Conservation (phyloP, 2,888 invertebrate genomes). For the Zygaena filipendulae region DNA sequence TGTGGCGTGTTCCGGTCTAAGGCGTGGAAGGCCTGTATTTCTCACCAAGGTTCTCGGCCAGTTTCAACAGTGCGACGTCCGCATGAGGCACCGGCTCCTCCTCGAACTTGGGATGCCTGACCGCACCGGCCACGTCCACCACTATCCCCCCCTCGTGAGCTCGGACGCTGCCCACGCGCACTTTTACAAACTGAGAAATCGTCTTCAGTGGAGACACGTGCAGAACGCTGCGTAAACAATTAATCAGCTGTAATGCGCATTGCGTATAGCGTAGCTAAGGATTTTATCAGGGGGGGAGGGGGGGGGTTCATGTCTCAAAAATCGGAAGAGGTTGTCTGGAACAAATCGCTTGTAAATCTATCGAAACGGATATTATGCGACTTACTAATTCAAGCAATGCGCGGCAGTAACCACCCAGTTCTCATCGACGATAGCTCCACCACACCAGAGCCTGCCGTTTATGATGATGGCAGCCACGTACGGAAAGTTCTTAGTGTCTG, state of each 20-base stretch:
- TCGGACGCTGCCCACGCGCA: constrained; percentile 41
- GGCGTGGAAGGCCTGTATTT: too few relatives aligned
- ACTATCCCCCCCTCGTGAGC: constrained; percentile 45
- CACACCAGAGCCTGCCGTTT: constrained; percentile 53
- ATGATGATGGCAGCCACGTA: constrained; percentile 56
- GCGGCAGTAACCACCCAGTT: constrained; percentile 59
- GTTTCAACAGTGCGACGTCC: constrained; percentile 48
- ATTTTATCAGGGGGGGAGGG: too few relatives aligned
- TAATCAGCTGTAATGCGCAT: too few relatives aligned
- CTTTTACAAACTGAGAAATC: constrained; percentile 42
- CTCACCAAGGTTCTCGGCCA: constrained; percentile 40
- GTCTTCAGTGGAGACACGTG: constrained; percentile 47
- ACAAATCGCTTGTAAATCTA: too few relatives aligned
- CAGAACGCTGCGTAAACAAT: constrained; percentile 42
- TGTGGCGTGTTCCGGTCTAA: too few relatives aligned
- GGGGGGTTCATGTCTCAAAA: too few relatives aligned
- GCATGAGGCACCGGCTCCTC: constrained; percentile 60
- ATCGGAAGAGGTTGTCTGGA: too few relatives aligned
- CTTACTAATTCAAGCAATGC: constrained; percentile 59
- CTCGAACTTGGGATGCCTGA: constrained; percentile 56
- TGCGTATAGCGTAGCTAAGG: too few relatives aligned
- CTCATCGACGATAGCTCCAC: constrained; percentile 46
- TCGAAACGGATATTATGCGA: too few relatives aligned
- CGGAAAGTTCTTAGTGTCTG: constrained; percentile 42
- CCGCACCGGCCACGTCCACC: constrained; percentile 43